Conservation (phyloP, 2,888 invertebrate genomes). For the Dryococelus australis region DNA sequence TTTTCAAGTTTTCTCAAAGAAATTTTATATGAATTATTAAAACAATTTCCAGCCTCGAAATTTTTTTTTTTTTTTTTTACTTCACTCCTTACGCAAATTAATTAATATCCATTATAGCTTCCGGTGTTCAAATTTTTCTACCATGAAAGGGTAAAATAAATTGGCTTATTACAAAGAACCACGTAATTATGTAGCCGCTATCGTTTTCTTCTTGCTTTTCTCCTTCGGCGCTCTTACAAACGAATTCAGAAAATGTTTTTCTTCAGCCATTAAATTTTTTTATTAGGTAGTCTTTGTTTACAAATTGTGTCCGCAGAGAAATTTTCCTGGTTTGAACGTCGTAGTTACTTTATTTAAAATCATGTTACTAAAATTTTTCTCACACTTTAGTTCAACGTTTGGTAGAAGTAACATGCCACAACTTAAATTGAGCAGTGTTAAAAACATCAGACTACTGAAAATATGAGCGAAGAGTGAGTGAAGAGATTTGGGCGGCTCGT, state of each 20-base stretch:
- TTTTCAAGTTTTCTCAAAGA: not conserved
- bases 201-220: not conserved
- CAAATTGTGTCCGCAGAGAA: too few species aligned
- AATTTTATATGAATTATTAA: constrained; percentile 21
- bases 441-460: too few species aligned
- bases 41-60: not conserved
- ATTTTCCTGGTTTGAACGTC: too few species aligned
- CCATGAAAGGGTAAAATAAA: not conserved
- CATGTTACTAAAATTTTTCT: too few species aligned
- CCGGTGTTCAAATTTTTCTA: not conserved
- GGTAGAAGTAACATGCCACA: too few species aligned
- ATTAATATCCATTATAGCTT: constrained; percentile 18
- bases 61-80: not conserved
- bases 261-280: not conserved
- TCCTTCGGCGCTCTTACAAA: not conserved
- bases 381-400: too few species aligned
- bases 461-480: too few species aligned
- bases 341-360: too few species aligned
- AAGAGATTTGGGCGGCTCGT: too few species aligned
- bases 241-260: not conserved
- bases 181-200: not conserved
- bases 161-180: constrained; percentile 26
- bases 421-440: too few species aligned
- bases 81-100: constrained; percentile 22
- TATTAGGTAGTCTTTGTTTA: too few species aligned